Conservation (phyloP, 2,888 invertebrate genomes). For the Heliconius ethilla region DNA sequence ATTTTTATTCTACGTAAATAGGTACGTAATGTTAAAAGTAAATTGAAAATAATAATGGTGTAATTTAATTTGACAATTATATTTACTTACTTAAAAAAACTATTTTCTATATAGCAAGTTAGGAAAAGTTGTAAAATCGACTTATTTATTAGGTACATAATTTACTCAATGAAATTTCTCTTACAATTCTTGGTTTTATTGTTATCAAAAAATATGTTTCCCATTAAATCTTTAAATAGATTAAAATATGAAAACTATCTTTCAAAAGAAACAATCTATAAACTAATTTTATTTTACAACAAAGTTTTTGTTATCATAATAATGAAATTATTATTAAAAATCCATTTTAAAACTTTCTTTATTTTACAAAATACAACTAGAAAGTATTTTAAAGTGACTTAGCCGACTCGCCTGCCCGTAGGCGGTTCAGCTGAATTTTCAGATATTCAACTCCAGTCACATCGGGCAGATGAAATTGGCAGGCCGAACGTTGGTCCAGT, state of each 20-base stretch:
- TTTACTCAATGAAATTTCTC: not conserved
- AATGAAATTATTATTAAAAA: not conserved
- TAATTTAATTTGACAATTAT: no score
- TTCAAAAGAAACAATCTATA: not conserved
- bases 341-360: not conserved
- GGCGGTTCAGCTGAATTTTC: slow-evolving; percentile 14
- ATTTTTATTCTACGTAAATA: no score
- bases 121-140: no score
- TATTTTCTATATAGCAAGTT: not conserved
- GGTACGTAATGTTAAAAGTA: no score
- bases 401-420: not conserved
- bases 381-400: not conserved
- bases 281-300: not conserved
- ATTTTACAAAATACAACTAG: not conserved
- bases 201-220: no score
- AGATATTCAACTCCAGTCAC: slow-evolving; percentile 12
- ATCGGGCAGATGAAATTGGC: slow-evolving; percentile 18
- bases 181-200: no score
- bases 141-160: not conserved
- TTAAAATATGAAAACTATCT: no score
- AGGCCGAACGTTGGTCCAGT: slow-evolving; percentile 32
- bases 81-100: not conserved
- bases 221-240: no score
- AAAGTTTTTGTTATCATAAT: not conserved
- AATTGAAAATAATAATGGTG: no score